Conservation (phyloP, 2,888 invertebrate genomes). For the Lithosia quadra region DNA sequence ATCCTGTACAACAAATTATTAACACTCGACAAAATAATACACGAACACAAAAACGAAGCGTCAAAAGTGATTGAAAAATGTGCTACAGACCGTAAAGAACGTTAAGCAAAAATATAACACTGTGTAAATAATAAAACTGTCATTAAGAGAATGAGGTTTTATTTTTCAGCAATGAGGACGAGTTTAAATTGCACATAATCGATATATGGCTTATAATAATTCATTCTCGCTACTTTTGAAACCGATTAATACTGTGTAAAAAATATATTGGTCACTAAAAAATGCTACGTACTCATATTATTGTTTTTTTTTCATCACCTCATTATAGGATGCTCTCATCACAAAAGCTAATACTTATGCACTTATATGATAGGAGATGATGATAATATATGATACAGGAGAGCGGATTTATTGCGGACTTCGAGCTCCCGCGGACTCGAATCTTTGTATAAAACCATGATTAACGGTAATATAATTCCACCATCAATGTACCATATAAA, state of each 20-base stretch:
- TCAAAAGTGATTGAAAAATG: constrained; percentile 3
- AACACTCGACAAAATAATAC: constrained; percentile 8
- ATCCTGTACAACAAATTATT: constrained; percentile 48
- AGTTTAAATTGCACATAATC: not conserved
- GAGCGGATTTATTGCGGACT: too few relatives aligned
- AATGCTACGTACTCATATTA: too few relatives aligned
- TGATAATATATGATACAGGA: too few relatives aligned
- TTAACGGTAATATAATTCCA: not conserved
- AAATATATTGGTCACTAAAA: not conserved
- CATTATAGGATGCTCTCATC: too few relatives aligned
- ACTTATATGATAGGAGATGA: too few relatives aligned
- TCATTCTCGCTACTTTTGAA: constrained; percentile 1
- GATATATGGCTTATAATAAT: not conserved
- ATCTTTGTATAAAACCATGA: not conserved
- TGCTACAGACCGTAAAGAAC: constrained; percentile 1
- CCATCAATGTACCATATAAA: too few relatives aligned
- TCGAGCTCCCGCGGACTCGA: not conserved
- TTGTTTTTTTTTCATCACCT: too few relatives aligned
- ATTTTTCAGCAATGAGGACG: not conserved
- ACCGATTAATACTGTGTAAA: not conserved
- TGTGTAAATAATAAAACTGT: constrained; percentile 6
- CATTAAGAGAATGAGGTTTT: constrained; percentile 2
- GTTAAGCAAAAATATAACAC: not conserved
- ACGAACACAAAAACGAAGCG: not conserved
- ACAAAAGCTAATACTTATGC: too few relatives aligned